Conservation (phyloP, 2,888 invertebrate species). For the Leucania comma region DNA sequence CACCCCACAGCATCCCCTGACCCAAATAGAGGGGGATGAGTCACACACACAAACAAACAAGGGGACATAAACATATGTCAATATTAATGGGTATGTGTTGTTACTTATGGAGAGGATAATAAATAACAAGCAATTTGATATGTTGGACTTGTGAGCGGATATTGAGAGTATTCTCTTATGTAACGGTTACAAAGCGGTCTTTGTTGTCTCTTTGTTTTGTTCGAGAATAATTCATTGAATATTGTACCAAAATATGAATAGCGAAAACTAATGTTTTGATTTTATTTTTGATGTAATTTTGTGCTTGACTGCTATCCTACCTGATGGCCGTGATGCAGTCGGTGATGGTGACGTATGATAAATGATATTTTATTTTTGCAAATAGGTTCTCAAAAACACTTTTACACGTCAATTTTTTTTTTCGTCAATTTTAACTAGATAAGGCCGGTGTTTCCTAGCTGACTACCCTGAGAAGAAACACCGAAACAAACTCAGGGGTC, state of each 20-base stretch:
- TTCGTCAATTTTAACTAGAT: too few species aligned
- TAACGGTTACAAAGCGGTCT: conserved; percentile 3
- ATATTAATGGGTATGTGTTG: conserved; percentile 43
- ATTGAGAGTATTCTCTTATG: conserved; percentile 25
- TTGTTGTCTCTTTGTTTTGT: conserved; percentile 20
- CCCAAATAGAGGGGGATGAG: conserved; percentile 82
- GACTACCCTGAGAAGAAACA: too few species aligned
- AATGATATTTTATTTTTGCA: too few species aligned
- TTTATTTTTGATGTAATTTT: too few species aligned
- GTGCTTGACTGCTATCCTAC: too few species aligned
- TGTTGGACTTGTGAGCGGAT: conserved; percentile 17
- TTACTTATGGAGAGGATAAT: conserved; percentile 36
- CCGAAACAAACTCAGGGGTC: too few species aligned
- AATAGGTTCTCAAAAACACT: too few species aligned
- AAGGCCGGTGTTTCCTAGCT: too few species aligned
- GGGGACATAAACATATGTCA: conserved; percentile 44
- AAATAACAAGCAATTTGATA: conserved; percentile 43
- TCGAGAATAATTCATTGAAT: not conserved
- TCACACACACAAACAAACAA: conserved; percentile 67
- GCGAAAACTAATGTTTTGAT: not conserved
- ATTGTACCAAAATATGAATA: not conserved
- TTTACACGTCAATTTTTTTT: too few species aligned
- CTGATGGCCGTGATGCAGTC: too few species aligned
- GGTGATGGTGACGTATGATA: too few species aligned
- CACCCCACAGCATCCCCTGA: conserved; percentile 82